These are phyloP conservation scores for Mesocricetus auratus DNA, from an alignment of 2,113 vertebrate genomes.

Conservation along the genomic window DNA sequence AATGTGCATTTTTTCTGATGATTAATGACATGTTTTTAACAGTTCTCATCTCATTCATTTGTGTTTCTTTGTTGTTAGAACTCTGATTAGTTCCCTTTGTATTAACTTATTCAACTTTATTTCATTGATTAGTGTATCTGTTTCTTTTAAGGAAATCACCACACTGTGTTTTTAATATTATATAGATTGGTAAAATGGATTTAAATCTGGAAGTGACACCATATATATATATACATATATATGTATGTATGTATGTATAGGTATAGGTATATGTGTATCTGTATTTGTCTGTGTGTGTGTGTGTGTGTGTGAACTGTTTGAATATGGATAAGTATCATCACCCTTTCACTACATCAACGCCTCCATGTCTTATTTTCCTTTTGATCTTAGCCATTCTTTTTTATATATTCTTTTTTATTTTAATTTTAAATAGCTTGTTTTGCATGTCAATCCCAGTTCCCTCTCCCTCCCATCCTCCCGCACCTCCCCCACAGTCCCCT, in stretches of 20 bases:
- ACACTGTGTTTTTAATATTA: neutral
- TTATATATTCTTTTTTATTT: too few species aligned
- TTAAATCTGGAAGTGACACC: neutral
- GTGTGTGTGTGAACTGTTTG: neutral
- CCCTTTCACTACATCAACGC: neutral
- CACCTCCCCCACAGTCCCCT: too few species aligned
- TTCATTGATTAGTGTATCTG: neutral
- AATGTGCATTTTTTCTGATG: too few species aligned
- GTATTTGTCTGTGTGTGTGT: neutral
- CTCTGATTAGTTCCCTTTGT: neutral
- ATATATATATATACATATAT: neutral
- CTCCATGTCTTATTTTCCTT: neutral
- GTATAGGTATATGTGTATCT: too few species aligned
- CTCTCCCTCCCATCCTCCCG: too few species aligned
- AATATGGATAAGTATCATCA: neutral
- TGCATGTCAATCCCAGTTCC: too few species aligned
- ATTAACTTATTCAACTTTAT: neutral
- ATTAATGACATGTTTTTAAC: neutral
- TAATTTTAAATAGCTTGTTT: too few species aligned
- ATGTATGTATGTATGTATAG: too few species aligned
- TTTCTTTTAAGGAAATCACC: neutral
- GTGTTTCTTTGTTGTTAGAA: neutral
- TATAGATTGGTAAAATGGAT: neutral
- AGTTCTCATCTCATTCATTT: neutral
- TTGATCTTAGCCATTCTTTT: neutral